These are phyloP conservation scores for Eonycteris spelaea DNA, from an alignment of 2,113 vertebrate species.

Conservation along the genomic window DNA sequence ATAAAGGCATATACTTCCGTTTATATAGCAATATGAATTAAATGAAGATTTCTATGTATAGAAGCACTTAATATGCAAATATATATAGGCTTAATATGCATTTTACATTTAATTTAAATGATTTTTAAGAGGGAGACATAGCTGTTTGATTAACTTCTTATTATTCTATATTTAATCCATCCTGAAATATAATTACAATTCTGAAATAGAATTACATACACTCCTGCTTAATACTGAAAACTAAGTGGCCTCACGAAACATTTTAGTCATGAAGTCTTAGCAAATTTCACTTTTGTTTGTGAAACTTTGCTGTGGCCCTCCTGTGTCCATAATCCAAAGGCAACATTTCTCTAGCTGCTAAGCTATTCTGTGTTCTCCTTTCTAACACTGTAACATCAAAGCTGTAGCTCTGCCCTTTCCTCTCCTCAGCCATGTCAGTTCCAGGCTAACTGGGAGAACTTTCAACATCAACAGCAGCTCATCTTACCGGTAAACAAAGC, in stretches of 20 bases:
- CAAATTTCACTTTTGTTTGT: constrained; percentile 9
- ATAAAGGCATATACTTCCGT: not conserved
- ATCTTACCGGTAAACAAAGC: not conserved
- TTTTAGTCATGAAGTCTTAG: not conserved
- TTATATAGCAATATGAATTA: not conserved
- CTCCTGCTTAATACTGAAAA: not conserved
- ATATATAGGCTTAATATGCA: not conserved
- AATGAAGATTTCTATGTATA: not conserved
- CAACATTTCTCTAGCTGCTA: constrained; percentile 44
- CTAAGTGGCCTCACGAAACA: not conserved
- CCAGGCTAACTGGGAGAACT: constrained; percentile 12
- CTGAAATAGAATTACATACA: constrained; percentile 7
- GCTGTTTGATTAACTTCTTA: constrained; percentile 22
- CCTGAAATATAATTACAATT: constrained; percentile 17
- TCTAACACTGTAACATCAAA: constrained; percentile 48
- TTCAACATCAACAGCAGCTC: constrained; percentile 29
- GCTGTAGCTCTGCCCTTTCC: constrained; percentile 33
- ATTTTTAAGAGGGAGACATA: not conserved
- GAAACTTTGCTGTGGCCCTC: constrained; percentile 18
- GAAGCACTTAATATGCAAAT: not conserved
- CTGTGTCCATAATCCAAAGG: constrained; percentile 71
- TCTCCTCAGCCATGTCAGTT: not conserved
- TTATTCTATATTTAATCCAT: constrained; percentile 1
- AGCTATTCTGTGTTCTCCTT: constrained; percentile 52
- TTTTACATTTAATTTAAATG: constrained; percentile 43